Conservation (phyloP, 2,888 invertebrate genomes). For the Alloscopus bannaensis region DNA sequence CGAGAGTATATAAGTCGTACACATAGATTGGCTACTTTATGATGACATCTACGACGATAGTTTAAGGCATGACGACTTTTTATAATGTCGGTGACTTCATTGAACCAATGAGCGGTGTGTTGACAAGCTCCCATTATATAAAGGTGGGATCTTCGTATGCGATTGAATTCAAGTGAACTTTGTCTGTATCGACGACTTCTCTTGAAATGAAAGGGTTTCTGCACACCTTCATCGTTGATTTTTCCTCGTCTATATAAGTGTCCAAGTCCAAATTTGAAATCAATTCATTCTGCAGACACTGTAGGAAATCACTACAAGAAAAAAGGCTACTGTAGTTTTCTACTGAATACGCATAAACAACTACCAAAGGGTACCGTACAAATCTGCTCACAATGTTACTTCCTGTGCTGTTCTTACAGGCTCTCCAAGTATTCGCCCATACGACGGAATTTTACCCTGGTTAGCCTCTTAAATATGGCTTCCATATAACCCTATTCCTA, state of each 20-base stretch:
- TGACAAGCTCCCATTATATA: conserved; percentile 52
- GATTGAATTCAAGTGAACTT: conserved; percentile 30
- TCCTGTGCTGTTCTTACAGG: background rate
- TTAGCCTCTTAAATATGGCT: conserved; percentile 4
- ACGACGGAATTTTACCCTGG: conserved; percentile 34
- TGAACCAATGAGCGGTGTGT: conserved; percentile 36
- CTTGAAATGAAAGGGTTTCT: no score
- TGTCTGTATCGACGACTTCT: no score
- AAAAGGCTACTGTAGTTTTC: no score
- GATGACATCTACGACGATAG: conserved; percentile 48
- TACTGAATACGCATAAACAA: background rate
- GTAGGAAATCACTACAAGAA: no score
- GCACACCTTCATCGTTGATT: no score
- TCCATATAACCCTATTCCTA: background rate
- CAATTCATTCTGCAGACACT: conserved; percentile 12
- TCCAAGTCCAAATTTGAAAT: conserved; percentile 3
- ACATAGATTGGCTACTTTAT: conserved; percentile 40
- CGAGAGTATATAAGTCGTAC: no score
- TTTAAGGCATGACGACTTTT: conserved; percentile 52
- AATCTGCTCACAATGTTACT: background rate
- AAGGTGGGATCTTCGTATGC: conserved; percentile 34
- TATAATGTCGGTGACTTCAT: conserved; percentile 54
- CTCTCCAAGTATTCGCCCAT: conserved; percentile 8
- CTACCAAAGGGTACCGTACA: background rate
- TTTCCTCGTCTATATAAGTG: conserved; percentile 16